A percentile compares a stretch with the other conserved stretches of the same genome.
Conservation (phyloP, 2,797 vertebrate species). For the Lophotriccus pileatus region DNA sequence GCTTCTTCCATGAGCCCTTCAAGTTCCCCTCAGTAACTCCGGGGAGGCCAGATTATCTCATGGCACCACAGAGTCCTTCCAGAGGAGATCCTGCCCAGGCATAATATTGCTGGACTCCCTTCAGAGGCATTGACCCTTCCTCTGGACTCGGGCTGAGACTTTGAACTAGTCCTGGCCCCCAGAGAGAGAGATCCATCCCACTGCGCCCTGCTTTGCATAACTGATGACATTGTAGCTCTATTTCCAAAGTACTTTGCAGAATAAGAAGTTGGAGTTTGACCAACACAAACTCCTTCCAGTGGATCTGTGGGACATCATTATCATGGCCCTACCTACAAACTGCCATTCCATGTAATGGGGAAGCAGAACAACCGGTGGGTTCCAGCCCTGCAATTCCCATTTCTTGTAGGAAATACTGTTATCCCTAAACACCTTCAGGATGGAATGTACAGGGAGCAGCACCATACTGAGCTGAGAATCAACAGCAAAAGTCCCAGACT, state of each 20-base stretch:
- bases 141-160: background rate
- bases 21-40: background rate
- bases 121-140: background rate
- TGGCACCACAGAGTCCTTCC: background rate
- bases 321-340: background rate
- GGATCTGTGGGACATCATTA: background rate
- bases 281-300: background rate
- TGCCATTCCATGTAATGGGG: background rate
- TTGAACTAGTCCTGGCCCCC: background rate
- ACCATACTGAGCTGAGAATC: background rate
- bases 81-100: background rate
- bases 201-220: rapidly evolving
- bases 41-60: background rate
- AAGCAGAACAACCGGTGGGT: background rate
- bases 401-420: background rate
- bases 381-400: background rate
- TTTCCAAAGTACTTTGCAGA: background rate
- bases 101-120: background rate
- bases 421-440: background rate
- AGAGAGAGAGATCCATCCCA: background rate
- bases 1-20: background rate
- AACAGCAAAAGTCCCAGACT: background rate
- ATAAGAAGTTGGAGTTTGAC: background rate
- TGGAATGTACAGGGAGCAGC: background rate
- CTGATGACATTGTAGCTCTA: background rate